Percentiles rank a stretch among this genome's conserved stretches.
Evolutionary conservation across 2,113 vertebrate species (phyloP).

Genomic region (Lophius piscatorius): DNA sequence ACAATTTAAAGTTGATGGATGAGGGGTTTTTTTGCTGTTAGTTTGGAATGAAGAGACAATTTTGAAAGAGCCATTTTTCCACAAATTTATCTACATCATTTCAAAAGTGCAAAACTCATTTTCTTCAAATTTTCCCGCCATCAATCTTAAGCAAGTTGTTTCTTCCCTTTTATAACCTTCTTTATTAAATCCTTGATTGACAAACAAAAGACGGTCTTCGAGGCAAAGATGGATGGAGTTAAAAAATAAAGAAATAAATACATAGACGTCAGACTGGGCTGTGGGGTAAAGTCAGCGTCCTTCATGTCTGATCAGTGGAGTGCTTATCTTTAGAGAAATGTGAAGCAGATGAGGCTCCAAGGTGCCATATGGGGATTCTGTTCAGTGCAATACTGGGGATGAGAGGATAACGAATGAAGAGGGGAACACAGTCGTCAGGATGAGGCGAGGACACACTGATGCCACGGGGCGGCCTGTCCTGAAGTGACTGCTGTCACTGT

Average conservation of each 20-base stretch:
- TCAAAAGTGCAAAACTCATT: constrained; percentile 18
- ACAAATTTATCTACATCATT: constrained; percentile 4
- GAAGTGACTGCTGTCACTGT: constrained; percentile 29
- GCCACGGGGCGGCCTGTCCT: constrained; percentile 40
- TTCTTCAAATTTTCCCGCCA: constrained; percentile 1
- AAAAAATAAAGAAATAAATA: not conserved
- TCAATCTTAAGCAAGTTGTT: constrained; percentile 27
- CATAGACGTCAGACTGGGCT: not conserved
- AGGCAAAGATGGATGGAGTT: not conserved
- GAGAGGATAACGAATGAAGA: constrained; percentile 54
- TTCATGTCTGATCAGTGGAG: constrained; percentile 44
- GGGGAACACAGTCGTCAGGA: constrained; percentile 44
- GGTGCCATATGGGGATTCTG: constrained; percentile 48
- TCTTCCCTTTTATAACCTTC: constrained; percentile 6
- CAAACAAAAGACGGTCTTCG: not conserved
- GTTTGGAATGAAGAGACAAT: not conserved
- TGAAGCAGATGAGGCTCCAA: constrained; percentile 63
- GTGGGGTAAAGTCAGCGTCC: constrained; percentile 23
- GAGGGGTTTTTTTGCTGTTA: not conserved
- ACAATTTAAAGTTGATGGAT: constrained; percentile 29
- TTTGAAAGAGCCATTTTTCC: not conserved
- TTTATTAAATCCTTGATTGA: constrained; percentile 18
- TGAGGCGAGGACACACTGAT: constrained; percentile 36
- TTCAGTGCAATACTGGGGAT: constrained; percentile 38
- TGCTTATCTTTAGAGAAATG: constrained; percentile 59